A percentile compares a stretch with the other conserved stretches of the same genome.
Conservation (phyloP, 2,797 vertebrate species). For the Lagodon rhomboides region DNA sequence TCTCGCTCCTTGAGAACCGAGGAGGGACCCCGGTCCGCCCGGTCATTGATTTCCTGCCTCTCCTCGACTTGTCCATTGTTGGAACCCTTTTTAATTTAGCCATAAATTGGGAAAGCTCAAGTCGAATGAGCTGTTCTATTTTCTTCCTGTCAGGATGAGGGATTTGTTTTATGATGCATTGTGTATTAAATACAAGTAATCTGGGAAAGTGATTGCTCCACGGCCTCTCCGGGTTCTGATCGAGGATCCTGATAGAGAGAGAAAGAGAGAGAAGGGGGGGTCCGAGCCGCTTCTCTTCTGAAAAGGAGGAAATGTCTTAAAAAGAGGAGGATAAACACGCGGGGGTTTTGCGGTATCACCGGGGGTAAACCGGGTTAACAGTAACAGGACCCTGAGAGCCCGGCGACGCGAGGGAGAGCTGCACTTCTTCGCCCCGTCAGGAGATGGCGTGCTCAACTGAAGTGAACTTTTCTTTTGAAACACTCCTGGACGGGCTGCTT, state of each 20-base stretch:
- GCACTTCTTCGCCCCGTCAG: constrained; percentile 70
- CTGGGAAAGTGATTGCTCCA: constrained; percentile 95
- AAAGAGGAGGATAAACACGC: constrained; percentile 81
- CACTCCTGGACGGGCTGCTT: constrained; percentile 13
- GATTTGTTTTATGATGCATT: constrained; percentile 99
- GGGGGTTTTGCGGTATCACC: constrained; percentile 78
- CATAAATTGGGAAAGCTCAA: constrained; percentile 97
- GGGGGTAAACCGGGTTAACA: constrained; percentile 79
- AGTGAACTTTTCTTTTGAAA: constrained; percentile 38
- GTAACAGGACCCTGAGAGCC: constrained; percentile 58
- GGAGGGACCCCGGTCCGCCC: constrained; percentile 87
- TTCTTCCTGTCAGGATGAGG: constrained; percentile 99
- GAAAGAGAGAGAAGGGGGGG: constrained; percentile 59
- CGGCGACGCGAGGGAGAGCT: background rate
- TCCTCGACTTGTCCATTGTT: constrained; percentile 92
- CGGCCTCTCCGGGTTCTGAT: constrained; percentile 88
- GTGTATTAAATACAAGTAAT: constrained; percentile 99
- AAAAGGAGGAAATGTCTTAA: constrained; percentile 85
- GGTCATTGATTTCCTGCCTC: constrained; percentile 94
- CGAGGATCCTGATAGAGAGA: constrained; percentile 84
- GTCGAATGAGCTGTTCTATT: constrained; percentile 98
- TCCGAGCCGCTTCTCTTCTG: constrained; percentile 54
- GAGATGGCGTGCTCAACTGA: constrained; percentile 88
- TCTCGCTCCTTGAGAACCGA: constrained; percentile 89
- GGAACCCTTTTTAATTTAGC: constrained; percentile 96